Percentiles rank a stretch among this genome's conserved stretches.
phyloP scores from a whole-genome alignment of 2,797 vertebrate species.

The Eleutherodactylus coqui region DNA sequence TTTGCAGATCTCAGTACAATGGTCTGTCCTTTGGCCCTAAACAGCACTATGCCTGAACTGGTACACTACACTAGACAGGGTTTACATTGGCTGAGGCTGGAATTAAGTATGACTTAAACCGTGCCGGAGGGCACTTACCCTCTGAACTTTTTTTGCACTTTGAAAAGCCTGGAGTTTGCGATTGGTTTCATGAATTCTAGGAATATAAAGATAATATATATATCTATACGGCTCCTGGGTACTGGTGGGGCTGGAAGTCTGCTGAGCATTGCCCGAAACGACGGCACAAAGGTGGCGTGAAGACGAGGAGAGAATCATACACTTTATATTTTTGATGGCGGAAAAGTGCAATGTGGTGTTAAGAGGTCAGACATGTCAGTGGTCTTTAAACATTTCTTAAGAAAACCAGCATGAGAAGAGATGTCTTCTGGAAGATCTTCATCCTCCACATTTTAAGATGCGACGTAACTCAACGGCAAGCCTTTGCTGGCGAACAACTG shows the following conservation, averaged over 20 bases:
- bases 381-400: constrained; percentile 79
- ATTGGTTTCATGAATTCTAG: constrained; percentile 62
- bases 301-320: constrained; percentile 61
- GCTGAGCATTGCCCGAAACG: constrained; percentile 55
- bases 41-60: constrained; percentile 83
- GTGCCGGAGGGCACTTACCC: constrained; percentile 67
- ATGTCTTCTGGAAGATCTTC: constrained; percentile 66
- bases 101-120: constrained; percentile 77
- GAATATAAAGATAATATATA: constrained; percentile 61
- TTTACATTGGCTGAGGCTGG: constrained; percentile 86
- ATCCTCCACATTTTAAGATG: constrained; percentile 24
- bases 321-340: constrained; percentile 64
- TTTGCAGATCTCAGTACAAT: constrained; percentile 82
- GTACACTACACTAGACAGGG: constrained; percentile 87
- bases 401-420: constrained; percentile 68
- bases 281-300: constrained; percentile 56
- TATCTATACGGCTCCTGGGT: constrained; percentile 52
- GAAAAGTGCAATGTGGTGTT: constrained; percentile 73
- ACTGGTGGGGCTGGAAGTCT: constrained; percentile 68
- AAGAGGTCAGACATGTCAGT: constrained; percentile 65
- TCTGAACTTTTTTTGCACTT: constrained; percentile 76
- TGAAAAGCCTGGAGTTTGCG: constrained; percentile 70
- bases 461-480: constrained; percentile 64
- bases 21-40: constrained; percentile 79
- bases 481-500: constrained; percentile 59